A percentile compares a stretch with the other conserved stretches of the same genome.
Conservation (phyloP, 2,888 invertebrate species). For the Eristalinus sepulchralis region DNA sequence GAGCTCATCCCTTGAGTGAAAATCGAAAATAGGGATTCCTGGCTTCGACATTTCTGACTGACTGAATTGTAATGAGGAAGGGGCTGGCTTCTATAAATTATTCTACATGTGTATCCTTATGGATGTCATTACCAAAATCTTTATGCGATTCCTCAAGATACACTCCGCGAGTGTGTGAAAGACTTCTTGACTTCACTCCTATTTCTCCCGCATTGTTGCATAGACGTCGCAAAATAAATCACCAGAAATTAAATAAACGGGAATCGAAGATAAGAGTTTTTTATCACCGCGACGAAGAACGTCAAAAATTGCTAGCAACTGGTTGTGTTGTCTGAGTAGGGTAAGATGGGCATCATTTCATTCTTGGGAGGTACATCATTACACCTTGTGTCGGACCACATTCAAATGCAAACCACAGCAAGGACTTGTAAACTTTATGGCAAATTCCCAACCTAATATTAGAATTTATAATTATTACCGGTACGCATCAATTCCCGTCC, state of each 20-base stretch:
- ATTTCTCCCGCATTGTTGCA: background rate
- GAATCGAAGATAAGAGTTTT: background rate
- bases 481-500: background rate
- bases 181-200: background rate
- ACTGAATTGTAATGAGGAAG: background rate
- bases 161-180: background rate
- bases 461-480: slow-evolving; percentile 45
- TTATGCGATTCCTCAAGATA: background rate
- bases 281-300: background rate
- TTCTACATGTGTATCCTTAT: background rate
- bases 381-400: background rate
- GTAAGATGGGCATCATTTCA: too few relatives aligned
- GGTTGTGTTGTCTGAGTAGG: background rate
- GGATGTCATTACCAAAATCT: background rate
- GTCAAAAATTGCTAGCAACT: background rate
- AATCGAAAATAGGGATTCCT: background rate
- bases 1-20: background rate
- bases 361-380: too few relatives aligned
- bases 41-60: background rate
- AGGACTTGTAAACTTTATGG: slow-evolving; percentile 1
- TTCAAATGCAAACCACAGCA: background rate
- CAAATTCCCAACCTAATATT: slow-evolving; percentile 24
- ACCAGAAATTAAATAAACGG: background rate
- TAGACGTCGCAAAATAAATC: background rate
- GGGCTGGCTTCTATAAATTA: background rate